These are phyloP conservation scores for Heliconius himera DNA, from an alignment of 1,140 invertebrate species.

Conservation along the genomic window DNA sequence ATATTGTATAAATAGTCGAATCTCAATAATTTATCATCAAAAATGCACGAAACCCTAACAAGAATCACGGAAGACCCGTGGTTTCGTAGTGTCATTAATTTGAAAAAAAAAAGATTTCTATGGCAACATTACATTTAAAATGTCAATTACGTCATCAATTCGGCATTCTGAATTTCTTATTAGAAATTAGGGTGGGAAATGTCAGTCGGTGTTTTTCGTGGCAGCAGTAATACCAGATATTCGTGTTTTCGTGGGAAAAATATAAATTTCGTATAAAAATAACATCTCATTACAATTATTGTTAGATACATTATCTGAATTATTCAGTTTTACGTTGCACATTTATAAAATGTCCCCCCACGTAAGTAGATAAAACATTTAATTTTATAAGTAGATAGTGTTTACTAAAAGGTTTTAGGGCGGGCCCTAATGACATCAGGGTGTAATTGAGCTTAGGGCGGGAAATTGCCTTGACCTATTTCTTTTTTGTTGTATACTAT, in stretches of 20 bases:
- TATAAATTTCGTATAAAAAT: not conserved
- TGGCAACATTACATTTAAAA: not conserved
- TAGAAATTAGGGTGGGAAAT: not conserved
- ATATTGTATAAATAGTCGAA: too few relatives aligned
- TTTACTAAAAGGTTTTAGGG: constrained; percentile 34
- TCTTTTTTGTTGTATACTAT: not conserved
- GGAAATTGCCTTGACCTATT: constrained; percentile 37
- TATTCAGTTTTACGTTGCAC: not conserved
- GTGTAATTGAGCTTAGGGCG: constrained; percentile 29
- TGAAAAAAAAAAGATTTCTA: not conserved
- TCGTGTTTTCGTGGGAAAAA: not conserved
- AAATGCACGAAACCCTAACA: too few relatives aligned
- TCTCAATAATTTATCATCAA: too few relatives aligned
- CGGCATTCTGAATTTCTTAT: not conserved
- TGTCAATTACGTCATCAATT: not conserved
- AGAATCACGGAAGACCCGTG: too few relatives aligned
- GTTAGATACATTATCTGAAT: not conserved
- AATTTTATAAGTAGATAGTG: not conserved
- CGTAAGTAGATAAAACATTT: not conserved
- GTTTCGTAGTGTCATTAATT: too few relatives aligned
- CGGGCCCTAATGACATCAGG: constrained; percentile 51
- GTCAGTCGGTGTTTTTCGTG: constrained; percentile 9
- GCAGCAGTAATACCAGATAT: not conserved
- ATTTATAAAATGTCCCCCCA: not conserved
- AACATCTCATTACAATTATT: not conserved